Conservation (phyloP, 2,113 vertebrate genomes). For the Lampris incognitus region DNA sequence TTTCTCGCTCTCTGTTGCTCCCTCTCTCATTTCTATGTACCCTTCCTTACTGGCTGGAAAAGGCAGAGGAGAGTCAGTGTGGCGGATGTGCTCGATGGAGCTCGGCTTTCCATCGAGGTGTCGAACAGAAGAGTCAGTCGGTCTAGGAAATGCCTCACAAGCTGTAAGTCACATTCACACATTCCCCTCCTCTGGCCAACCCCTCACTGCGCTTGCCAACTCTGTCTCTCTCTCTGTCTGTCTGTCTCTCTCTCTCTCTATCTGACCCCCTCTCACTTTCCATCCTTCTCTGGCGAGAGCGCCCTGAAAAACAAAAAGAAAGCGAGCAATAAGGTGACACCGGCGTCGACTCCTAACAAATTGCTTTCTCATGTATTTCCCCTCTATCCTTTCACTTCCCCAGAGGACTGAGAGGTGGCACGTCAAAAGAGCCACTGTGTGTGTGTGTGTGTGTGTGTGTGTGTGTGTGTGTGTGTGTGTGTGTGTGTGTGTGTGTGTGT, state of each 20-base stretch:
- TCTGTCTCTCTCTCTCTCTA: neutral
- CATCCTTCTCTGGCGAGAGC: slow-evolving; percentile 40
- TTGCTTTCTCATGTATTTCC: slow-evolving; percentile 68
- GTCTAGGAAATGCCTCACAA: slow-evolving; percentile 76
- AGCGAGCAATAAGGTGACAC: slow-evolving; percentile 65
- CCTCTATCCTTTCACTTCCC: slow-evolving; percentile 11
- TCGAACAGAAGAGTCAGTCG: slow-evolving; percentile 79
- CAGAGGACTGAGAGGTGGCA: slow-evolving; percentile 44
- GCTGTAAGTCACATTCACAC: slow-evolving; percentile 68
- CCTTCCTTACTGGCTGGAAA: slow-evolving; percentile 41
- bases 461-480: slow-evolving; percentile 4
- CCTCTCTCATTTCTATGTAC: slow-evolving; percentile 60
- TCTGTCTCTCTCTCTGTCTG: slow-evolving; percentile 1
- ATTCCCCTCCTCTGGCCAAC: neutral
- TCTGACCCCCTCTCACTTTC: slow-evolving; percentile 7
- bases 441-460: slow-evolving; percentile 18
- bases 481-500: neutral
- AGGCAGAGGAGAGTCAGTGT: slow-evolving; percentile 51
- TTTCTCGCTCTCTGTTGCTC: slow-evolving; percentile 16
- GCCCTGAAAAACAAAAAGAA: slow-evolving; percentile 64
- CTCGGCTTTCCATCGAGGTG: slow-evolving; percentile 78
- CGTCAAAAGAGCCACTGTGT: slow-evolving; percentile 46
- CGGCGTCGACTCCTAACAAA: slow-evolving; percentile 65
- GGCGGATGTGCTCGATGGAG: slow-evolving; percentile 67
- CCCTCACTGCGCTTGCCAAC: slow-evolving; percentile 34